These are phyloP conservation scores for Sebastes fasciatus DNA, from an alignment of 2,113 vertebrate species.

Conservation along the genomic window DNA sequence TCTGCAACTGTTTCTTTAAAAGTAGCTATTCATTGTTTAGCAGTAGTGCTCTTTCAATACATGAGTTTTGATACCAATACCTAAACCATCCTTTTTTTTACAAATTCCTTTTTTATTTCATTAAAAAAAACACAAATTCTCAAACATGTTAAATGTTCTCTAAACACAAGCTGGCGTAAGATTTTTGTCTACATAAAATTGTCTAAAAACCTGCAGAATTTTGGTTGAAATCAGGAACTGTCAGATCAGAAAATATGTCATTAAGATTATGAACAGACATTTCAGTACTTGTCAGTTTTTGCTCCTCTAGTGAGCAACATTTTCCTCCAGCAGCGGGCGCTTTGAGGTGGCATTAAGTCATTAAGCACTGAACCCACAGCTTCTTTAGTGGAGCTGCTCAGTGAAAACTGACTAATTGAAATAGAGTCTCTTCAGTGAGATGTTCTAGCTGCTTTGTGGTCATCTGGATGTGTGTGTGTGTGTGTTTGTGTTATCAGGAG, in stretches of 20 bases:
- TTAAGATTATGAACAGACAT: background rate
- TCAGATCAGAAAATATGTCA: background rate
- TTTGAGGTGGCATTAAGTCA: background rate
- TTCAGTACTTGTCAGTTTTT: background rate
- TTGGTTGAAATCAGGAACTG: background rate
- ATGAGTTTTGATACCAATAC: background rate
- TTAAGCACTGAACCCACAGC: background rate
- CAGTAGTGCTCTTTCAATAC: background rate
- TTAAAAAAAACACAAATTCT: background rate
- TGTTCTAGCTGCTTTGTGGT: background rate
- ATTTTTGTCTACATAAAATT: background rate
- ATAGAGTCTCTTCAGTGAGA: background rate
- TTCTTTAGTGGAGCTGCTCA: background rate
- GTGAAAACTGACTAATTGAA: background rate
- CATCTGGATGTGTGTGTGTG: background rate
- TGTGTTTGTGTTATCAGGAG: slow-evolving; percentile 66
- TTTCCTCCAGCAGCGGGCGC: background rate
- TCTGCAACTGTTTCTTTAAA: background rate
- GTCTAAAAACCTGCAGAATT: no score
- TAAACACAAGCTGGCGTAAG: background rate
- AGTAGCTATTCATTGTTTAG: background rate
- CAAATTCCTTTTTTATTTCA: background rate
- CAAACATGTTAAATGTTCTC: background rate
- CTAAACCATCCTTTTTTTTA: background rate
- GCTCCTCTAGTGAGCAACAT: background rate